These are phyloP conservation scores for Paramacrobiotus metropolitanus DNA, from an alignment of 1,140 invertebrate genomes.

Conservation along the genomic window DNA sequence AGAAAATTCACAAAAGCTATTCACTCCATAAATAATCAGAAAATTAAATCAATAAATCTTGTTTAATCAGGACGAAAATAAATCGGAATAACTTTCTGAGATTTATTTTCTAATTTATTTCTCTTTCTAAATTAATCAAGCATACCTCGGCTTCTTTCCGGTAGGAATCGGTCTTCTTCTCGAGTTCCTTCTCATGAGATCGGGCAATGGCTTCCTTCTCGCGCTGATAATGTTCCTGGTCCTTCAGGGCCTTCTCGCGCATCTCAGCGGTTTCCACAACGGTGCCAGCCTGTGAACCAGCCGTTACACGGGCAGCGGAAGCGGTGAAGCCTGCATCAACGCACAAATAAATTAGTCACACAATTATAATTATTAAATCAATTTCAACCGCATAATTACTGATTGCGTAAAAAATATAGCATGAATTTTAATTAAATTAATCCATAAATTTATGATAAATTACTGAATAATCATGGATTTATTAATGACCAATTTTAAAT, in stretches of 20 bases:
- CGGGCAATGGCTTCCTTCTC: neutral
- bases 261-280: neutral
- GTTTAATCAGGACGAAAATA: too few species aligned
- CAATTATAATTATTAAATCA: neutral
- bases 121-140: too few species aligned
- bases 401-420: neutral
- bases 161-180: neutral
- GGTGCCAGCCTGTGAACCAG: neutral
- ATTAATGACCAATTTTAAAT: too few species aligned
- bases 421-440: neutral
- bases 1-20: neutral
- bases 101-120: too few species aligned
- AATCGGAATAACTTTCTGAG: too few species aligned
- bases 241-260: neutral
- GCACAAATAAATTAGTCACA: neutral
- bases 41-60: too few species aligned
- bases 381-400: neutral
- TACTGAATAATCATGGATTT: too few species aligned
- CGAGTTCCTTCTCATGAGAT: neutral
- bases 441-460: too few species aligned
- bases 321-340: neutral
- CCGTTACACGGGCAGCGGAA: neutral
- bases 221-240: neutral
- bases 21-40: neutral
- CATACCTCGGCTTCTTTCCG: neutral